phyloP scores from a whole-genome alignment of 2,888 invertebrate genomes.

The Mimas tiliae region DNA sequence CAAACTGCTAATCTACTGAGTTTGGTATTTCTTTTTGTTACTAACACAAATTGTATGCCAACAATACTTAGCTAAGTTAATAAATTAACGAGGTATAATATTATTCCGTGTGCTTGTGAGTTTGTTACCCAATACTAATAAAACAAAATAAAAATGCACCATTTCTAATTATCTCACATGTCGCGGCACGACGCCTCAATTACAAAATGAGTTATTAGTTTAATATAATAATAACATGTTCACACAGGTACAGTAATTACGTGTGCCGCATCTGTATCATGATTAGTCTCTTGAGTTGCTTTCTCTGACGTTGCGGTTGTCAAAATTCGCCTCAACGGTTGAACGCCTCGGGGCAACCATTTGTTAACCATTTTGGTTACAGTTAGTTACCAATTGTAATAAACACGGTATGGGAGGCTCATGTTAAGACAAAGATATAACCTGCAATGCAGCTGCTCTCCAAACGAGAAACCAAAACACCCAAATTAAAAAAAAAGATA shows the following conservation, averaged over 20 bases:
- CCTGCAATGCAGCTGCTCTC: background rate
- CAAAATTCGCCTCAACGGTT: constrained; percentile 46
- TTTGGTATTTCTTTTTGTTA: too few relatives aligned
- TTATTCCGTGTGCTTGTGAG: too few relatives aligned
- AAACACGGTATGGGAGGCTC: background rate
- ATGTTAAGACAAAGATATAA: background rate
- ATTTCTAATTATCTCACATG: constrained; percentile 11
- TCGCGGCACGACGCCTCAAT: constrained; percentile 2
- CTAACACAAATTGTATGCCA: too few relatives aligned
- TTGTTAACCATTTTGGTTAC: background rate
- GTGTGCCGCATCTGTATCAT: constrained; percentile 24
- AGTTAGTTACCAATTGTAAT: background rate
- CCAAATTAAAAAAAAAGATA: too few relatives aligned
- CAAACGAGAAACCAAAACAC: too few relatives aligned
- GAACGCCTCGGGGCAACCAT: constrained; percentile 37
- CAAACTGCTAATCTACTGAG: too few relatives aligned
- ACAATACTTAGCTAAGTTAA: too few relatives aligned
- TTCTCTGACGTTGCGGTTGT: constrained; percentile 49
- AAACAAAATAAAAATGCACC: background rate
- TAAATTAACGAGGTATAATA: too few relatives aligned
- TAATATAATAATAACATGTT: constrained; percentile 15
- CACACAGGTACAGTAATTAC: constrained; percentile 14
- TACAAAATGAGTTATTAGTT: constrained; percentile 2
- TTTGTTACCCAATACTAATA: background rate
- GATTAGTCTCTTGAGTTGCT: constrained; percentile 37